phyloP scores from a whole-genome alignment of 2,113 vertebrate species.

The Vireo altiloquus region DNA sequence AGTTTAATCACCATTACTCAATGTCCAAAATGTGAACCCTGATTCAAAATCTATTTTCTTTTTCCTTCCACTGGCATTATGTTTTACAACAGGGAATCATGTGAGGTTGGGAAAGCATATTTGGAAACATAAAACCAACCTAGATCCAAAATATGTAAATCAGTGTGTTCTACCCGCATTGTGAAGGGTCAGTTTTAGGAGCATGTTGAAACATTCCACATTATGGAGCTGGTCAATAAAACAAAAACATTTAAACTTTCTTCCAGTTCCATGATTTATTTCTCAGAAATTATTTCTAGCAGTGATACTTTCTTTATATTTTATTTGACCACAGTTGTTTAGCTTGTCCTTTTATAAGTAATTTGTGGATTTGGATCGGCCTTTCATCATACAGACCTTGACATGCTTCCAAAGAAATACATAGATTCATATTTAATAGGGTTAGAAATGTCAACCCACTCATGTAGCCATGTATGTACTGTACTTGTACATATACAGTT shows the following conservation, averaged over 20 bases:
- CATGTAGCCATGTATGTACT: background rate
- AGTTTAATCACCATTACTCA: slow-evolving; percentile 3
- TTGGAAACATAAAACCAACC: background rate
- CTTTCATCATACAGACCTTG: background rate
- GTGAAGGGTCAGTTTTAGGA: slow-evolving; percentile 4
- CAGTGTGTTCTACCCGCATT: background rate
- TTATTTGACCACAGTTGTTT: slow-evolving; percentile 55
- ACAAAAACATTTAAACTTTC: slow-evolving; percentile 23
- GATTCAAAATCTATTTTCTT: background rate
- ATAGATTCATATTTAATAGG: background rate
- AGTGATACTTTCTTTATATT: slow-evolving; percentile 43
- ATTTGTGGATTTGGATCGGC: slow-evolving; percentile 16
- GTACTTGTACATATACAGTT: background rate
- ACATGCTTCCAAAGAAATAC: background rate
- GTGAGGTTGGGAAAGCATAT: slow-evolving; percentile 7
- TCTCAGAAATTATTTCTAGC: slow-evolving; percentile 39
- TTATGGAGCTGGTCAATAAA: slow-evolving; percentile 12
- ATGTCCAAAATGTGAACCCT: background rate
- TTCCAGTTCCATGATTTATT: slow-evolving; percentile 21
- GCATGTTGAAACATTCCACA: background rate
- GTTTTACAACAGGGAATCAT: slow-evolving; percentile 19
- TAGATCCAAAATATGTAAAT: slow-evolving; percentile 23
- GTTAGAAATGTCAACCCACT: background rate
- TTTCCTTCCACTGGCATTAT: background rate
- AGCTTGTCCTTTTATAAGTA: slow-evolving; percentile 19